These are phyloP conservation scores for Thymallus thymallus DNA, from an alignment of 2,113 vertebrate species.

Conservation along the genomic window DNA sequence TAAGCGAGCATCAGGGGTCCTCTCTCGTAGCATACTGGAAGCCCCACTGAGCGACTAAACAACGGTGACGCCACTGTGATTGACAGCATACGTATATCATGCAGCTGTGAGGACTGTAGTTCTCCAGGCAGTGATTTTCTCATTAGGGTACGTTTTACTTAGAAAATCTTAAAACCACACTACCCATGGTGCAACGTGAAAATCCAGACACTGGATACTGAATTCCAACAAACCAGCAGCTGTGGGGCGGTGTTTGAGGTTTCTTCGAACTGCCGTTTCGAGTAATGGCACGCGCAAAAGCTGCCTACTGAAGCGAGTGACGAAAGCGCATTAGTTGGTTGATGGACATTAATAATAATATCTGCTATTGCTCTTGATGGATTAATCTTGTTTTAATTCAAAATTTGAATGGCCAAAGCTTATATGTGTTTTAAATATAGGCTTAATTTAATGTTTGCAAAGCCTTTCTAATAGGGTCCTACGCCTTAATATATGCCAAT, in stretches of 20 bases:
- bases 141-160: no score
- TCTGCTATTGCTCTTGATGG: not conserved
- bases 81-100: slow-evolving; percentile 36
- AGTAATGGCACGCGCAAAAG: slow-evolving; percentile 6
- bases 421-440: not conserved
- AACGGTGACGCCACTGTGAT: slow-evolving; percentile 50
- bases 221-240: not conserved
- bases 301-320: slow-evolving; percentile 1
- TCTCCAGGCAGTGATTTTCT: not conserved
- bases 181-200: slow-evolving; percentile 39
- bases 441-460: not conserved
- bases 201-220: not conserved
- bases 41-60: slow-evolving; percentile 29
- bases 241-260: slow-evolving; percentile 12
- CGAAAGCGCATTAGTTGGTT: not conserved
- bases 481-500: no score
- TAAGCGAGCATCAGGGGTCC: slow-evolving; percentile 25
- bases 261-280: slow-evolving; percentile 13
- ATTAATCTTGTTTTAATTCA: not conserved
- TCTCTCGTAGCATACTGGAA: slow-evolving; percentile 9
- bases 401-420: not conserved
- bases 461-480: not conserved
- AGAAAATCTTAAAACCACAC: slow-evolving; percentile 21
- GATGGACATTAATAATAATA: slow-evolving; percentile 2
- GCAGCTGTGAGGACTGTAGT: slow-evolving; percentile 25